Base-by-base conservation (phyloP, 2,113 vertebrate species). In the Plestiodon gilberti region DNA sequence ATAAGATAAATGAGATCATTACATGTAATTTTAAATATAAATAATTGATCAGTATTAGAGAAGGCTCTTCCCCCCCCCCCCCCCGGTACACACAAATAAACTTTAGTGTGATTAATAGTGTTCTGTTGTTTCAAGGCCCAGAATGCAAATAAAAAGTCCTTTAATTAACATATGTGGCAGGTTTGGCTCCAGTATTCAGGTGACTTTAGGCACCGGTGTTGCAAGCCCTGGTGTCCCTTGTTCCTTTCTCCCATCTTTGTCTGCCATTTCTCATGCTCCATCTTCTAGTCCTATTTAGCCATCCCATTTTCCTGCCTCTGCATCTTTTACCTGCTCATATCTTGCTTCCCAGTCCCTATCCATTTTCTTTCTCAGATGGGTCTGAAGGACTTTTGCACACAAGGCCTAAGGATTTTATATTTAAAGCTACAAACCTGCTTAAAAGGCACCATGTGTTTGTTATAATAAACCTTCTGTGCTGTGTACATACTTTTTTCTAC, bases 41-140 rank as follows among this genome's bases (percentile, higher is more conserved):
- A 94, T 95, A 98, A 98, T 98, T 97, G 97, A 98, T 98, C 96
- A 95, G 96, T 97, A 98, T 96, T 96, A 96, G 96, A 95, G 97
- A 96, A 97, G 93, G 95, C 91, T 96, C 96, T 83, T 93, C 96
- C 90, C 96, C 96, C 85, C 91, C 96, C 93, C 93, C n/a, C n/a
- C n/a, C n/a, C n/a, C n/a, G n/a, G n/a, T n/a, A n/a, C n/a, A n/a
- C 96, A 95, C 96, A 97, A 97, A 96, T 95, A 98, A 98, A 98
- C 97, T 96, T 97, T 95, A 92, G 95, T 95, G 96, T 97, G 98
- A 98, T 98, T 98, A 98, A 98, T 98, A 98, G 98, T 97, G 97
- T 96, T 97, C 96, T 95, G 97, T 97, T 97, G 85, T 98, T 97
- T 98, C 97, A 97, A 97, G 93, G 97, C 96, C 91, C 93, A 95